phyloP scores from a whole-genome alignment of 2,113 vertebrate genomes.

The Aleadryas rufinucha region DNA sequence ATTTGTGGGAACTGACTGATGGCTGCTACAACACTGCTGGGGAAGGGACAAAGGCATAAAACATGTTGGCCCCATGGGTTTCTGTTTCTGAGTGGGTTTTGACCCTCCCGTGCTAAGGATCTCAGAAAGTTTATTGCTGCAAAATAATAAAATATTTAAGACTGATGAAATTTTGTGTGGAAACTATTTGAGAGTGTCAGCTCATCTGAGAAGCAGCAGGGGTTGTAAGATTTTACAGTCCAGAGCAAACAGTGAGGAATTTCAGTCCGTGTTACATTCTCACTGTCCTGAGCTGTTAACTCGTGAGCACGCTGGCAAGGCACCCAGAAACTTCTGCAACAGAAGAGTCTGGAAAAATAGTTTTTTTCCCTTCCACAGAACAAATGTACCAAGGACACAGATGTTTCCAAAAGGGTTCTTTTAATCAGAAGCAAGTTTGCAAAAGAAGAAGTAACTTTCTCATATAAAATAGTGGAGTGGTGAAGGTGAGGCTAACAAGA shows the following conservation, averaged over 20 bases:
- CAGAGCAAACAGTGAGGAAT: conserved; percentile 51
- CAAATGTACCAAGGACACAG: not conserved
- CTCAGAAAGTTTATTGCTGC: not conserved
- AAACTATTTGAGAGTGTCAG: conserved; percentile 23
- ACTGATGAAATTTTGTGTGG: not conserved
- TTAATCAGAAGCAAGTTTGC: conserved; percentile 51
- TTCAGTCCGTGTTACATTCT: not conserved
- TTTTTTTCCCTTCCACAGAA: not conserved
- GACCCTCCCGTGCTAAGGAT: not conserved
- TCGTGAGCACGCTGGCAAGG: not conserved
- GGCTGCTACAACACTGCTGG: not conserved
- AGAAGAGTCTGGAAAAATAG: not conserved
- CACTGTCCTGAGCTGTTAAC: conserved; percentile 33
- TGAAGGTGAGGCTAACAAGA: conserved; percentile 56
- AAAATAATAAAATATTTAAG: not conserved
- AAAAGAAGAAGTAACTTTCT: conserved; percentile 62
- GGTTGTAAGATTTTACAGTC: conserved; percentile 44
- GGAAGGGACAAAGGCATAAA: not conserved
- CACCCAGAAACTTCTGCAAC: not conserved
- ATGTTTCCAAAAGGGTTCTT: conserved; percentile 9
- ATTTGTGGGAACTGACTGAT: not conserved
- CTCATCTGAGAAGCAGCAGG: conserved; percentile 27
- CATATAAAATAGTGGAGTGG: conserved; percentile 63
- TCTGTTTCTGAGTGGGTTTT: not conserved
- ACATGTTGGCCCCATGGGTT: not conserved